Evolutionary conservation across 2,888 invertebrate species (phyloP), one percentile per base, ranked within the genome.

Genomic region (Mythimna pallens): DNA sequence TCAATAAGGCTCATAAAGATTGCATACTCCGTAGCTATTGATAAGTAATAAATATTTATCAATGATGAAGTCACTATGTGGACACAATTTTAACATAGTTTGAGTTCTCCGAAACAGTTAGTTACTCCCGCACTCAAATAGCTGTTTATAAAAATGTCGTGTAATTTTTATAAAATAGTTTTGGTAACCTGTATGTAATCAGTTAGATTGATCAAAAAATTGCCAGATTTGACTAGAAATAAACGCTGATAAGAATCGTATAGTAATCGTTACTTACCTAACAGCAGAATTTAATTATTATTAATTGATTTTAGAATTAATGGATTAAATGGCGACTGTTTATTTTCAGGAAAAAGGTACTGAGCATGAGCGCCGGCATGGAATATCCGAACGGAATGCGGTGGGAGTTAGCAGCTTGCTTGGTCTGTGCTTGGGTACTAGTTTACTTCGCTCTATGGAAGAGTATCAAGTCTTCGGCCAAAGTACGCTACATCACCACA

Each of bases 381-480:
- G 98, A 99, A 89, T 97, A 97, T 86, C 98, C 98, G 50, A 98
- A 98, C 74, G 96, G 96, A 82, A 96, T 99, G 91, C 97, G 99
- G 87, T 99, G 99, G 98, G 99, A 99, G 90, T 95, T 99, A 77
- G 98, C 98, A 47, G 98, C 98, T 64, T 99, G 99, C 90, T 97
- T 99, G 71, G 97, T 99, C 68, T 97, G 98, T 88, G 99, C 99
- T 81, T 99, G 99, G 99, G 97, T 99, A 80, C 96, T 99, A 88
- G 99, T 99, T 70, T 99, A 99, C 95, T 99, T 99, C 94, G 99
- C 99, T 84, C 97, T 99, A 66, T 99, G 99, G 98, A 99, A 99
- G 95, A 99, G 99, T 81, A 98, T 99, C 76, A 98, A 98, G 92
- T 98, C 99, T n/a, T 99, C 99, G 65, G 98, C 98, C 52, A 98